Conservation (phyloP, 2,888 invertebrate genomes). For the Mimas tiliae region DNA sequence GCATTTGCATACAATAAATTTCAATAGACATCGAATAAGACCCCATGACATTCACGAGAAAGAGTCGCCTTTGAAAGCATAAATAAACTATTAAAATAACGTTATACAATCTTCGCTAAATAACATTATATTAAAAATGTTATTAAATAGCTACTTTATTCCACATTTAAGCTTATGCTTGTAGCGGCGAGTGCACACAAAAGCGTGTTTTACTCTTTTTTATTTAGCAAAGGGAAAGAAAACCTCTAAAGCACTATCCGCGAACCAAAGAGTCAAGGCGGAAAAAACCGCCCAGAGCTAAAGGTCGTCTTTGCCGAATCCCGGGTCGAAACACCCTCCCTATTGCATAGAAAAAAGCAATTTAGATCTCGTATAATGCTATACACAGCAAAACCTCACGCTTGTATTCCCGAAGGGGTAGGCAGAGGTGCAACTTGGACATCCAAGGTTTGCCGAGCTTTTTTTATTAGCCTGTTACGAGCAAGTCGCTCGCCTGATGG, state of each 20-base stretch:
- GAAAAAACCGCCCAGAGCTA: conserved; percentile 59
- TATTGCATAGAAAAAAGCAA: conserved; percentile 60
- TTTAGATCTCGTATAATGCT: conserved; percentile 52
- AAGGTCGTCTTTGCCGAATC: conserved; percentile 66
- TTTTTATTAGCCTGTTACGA: too few relatives aligned
- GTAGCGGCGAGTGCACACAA: conserved; percentile 30
- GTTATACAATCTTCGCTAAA: not conserved
- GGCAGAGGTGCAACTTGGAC: too few relatives aligned
- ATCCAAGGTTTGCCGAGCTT: too few relatives aligned
- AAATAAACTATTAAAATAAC: not conserved
- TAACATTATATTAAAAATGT: conserved; percentile 1
- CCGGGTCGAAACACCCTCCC: conserved; percentile 43
- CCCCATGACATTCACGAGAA: not conserved
- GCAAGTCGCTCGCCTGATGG: too few relatives aligned
- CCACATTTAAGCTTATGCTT: conserved; percentile 24
- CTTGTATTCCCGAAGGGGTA: too few relatives aligned
- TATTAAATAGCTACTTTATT: not conserved
- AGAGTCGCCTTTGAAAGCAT: not conserved
- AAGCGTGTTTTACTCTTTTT: conserved; percentile 39
- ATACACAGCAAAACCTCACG: conserved; percentile 35
- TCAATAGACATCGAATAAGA: too few relatives aligned
- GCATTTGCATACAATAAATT: too few relatives aligned
- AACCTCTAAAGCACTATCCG: conserved; percentile 46
- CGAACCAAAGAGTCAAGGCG: conserved; percentile 51
- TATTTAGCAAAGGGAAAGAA: conserved; percentile 50